phyloP scores from a whole-genome alignment of 2,113 vertebrate species.

The Ptychochromis oligacanthus region DNA sequence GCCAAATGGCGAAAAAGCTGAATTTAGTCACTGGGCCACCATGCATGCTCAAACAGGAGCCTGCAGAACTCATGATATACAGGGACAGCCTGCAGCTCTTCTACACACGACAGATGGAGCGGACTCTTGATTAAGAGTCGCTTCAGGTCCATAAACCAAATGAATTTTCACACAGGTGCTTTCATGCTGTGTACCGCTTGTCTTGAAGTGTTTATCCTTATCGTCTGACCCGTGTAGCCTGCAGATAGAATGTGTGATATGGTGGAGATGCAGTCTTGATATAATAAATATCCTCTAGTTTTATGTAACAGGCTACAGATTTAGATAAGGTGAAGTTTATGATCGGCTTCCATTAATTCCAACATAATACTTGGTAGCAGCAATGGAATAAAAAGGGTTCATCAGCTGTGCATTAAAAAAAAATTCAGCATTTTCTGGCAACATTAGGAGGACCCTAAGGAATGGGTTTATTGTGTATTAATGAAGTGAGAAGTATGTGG shows the following conservation, averaged over 20 bases:
- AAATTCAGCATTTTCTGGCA: not conserved
- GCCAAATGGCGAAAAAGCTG: not conserved
- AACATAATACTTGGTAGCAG: not conserved
- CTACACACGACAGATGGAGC: not conserved
- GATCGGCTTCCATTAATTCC: not conserved
- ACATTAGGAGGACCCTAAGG: not conserved
- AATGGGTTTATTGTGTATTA: not conserved
- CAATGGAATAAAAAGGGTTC: not conserved
- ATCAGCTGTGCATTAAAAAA: not conserved
- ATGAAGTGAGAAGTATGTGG: not conserved
- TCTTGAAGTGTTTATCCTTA: not conserved
- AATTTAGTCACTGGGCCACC: not conserved
- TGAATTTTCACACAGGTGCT: constrained; percentile 21
- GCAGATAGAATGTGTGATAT: not conserved
- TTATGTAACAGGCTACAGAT: not conserved
- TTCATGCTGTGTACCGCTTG: not conserved
- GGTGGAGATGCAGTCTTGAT: not conserved
- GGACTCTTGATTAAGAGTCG: constrained; percentile 17
- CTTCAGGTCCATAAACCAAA: constrained; percentile 35
- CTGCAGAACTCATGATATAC: not conserved
- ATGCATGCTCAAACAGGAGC: not conserved
- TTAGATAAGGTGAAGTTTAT: constrained; percentile 1
- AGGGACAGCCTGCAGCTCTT: constrained; percentile 17
- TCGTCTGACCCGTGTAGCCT: not conserved
- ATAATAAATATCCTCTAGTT: not conserved